phyloP scores from a whole-genome alignment of 1,140 invertebrate genomes.

The Philopotamus ludificatus region DNA sequence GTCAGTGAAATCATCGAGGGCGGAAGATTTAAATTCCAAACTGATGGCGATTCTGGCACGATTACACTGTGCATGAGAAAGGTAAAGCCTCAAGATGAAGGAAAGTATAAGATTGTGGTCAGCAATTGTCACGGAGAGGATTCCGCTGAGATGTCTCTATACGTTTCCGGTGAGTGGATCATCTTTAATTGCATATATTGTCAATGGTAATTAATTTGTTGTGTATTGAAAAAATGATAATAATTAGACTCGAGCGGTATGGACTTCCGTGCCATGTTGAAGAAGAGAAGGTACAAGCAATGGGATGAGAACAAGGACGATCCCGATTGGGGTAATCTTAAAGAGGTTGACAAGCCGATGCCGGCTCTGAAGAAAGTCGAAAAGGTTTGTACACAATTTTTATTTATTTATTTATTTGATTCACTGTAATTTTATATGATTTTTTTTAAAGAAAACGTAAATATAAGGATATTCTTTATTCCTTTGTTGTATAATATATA shows the following conservation, averaged over 20 bases:
- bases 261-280: slow-evolving; percentile 98
- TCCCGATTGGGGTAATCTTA: slow-evolving; percentile 88
- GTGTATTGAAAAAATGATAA: slow-evolving; percentile 43
- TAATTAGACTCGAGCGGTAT: slow-evolving; percentile 86
- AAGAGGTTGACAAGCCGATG: slow-evolving; percentile 84
- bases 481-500: background rate
- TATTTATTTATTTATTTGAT: background rate
- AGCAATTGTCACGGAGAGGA: slow-evolving; percentile 93
- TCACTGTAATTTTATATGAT: background rate
- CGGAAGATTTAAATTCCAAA: slow-evolving; percentile 88
- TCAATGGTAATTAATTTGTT: slow-evolving; percentile 36
- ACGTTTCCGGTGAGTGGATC: slow-evolving; percentile 80
- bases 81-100: slow-evolving; percentile 95
- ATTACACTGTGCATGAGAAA: slow-evolving; percentile 94
- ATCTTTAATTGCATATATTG: too few species aligned
- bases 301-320: slow-evolving; percentile 88
- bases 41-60: slow-evolving; percentile 84
- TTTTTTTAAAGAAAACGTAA: background rate
- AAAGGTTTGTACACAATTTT: slow-evolving; percentile 71
- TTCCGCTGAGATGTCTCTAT: slow-evolving; percentile 90
- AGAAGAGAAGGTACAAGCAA: slow-evolving; percentile 94
- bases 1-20: slow-evolving; percentile 89
- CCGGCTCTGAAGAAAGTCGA: slow-evolving; percentile 88
- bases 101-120: slow-evolving; percentile 90
- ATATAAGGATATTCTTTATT: background rate